Evolutionary conservation across 92 coral and sea anemone species (phyloP).

Genomic region (Porites rus): DNA sequence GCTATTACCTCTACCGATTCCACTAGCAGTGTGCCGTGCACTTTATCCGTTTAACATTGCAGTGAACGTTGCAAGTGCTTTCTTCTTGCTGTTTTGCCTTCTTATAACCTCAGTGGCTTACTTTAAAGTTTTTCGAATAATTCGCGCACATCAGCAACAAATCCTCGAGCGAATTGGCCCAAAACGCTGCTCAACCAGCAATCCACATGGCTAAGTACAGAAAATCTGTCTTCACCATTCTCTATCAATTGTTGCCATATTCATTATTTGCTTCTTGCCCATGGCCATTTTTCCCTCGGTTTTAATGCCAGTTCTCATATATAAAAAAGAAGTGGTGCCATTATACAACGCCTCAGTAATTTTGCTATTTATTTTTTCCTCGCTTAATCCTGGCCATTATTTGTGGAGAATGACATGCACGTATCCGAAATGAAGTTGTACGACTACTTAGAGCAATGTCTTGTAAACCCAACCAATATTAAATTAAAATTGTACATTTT

Average conservation of each 20-base stretch:
- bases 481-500: too few species aligned
- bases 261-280: neutral
- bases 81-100: neutral
- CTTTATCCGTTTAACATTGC: neutral
- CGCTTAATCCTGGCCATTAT: conserved; percentile 14
- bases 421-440: neutral
- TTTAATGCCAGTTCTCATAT: neutral
- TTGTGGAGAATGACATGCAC: conserved; percentile 8
- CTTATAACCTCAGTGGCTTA: neutral
- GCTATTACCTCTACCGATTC: neutral
- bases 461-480: neutral
- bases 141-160: conserved; percentile 22
- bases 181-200: neutral
- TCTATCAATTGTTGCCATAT: conserved; percentile 3
- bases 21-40: neutral
- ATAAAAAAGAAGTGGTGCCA: neutral
- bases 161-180: neutral
- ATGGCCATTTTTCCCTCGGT: neutral
- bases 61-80: neutral
- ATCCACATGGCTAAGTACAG: conserved; percentile 18
- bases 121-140: conserved; percentile 3
- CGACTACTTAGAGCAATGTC: neutral
- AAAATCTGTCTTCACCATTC: conserved; percentile 11
- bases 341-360: neutral
- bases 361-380: neutral